These are phyloP conservation scores for Lagocephalus sceleratus DNA, from an alignment of 2,797 vertebrate genomes.

Conservation along the genomic window DNA sequence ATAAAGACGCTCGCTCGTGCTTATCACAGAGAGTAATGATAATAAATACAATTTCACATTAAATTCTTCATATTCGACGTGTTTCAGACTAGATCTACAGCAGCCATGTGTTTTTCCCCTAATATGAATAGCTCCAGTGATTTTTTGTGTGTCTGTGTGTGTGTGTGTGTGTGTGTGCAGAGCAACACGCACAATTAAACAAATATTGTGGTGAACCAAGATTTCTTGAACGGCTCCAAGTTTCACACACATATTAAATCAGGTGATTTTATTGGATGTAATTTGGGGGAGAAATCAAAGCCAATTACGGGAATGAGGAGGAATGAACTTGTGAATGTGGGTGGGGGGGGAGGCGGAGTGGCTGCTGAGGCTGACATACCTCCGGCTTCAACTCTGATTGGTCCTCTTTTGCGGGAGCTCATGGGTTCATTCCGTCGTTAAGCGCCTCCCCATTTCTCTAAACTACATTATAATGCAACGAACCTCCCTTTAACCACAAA, in stretches of 20 bases:
- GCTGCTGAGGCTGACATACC: conserved; percentile 80
- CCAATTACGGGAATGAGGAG: conserved; percentile 75
- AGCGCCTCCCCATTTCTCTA: conserved; percentile 97
- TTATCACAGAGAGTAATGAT: neutral
- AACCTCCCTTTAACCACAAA: conserved; percentile 97
- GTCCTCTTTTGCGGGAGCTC: conserved; percentile 88
- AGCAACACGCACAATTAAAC: conserved; percentile 72
- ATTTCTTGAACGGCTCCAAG: conserved; percentile 69
- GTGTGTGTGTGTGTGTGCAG: too few relatives aligned
- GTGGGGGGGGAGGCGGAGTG: neutral
- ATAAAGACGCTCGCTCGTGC: conserved; percentile 82
- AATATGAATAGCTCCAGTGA: conserved; percentile 5
- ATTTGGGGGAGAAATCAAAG: conserved; percentile 80
- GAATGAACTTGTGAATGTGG: conserved; percentile 76
- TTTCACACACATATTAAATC: conserved; percentile 74
- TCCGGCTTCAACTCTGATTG: conserved; percentile 91
- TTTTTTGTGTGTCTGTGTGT: conserved; percentile 6
- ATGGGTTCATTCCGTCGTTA: conserved; percentile 92
- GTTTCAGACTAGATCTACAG: conserved; percentile 4
- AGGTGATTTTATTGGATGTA: conserved; percentile 76
- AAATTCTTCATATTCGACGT: neutral
- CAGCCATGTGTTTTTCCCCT: conserved; percentile 15
- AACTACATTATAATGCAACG: conserved; percentile 99
- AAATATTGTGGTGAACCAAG: conserved; percentile 69
- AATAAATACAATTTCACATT: conserved; percentile 15